Evolutionary conservation across 1,140 invertebrate species (phyloP), one percentile per base, ranked within the genome.

Genomic region (Papilio helenus): DNA sequence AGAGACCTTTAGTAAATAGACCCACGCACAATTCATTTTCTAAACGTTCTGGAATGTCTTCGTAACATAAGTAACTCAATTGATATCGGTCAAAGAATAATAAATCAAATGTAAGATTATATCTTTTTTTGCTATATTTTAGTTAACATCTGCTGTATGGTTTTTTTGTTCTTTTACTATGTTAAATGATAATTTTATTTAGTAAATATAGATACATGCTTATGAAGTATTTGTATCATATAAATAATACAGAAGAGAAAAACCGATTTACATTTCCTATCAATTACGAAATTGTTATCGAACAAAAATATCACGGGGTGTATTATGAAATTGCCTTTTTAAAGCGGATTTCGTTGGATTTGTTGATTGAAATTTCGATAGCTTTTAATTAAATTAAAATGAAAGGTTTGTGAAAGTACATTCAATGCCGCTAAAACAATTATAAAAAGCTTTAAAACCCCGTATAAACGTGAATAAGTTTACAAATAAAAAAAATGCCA

Each of bases 61-160:
- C 42, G 34, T 44, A 77, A 18, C 8, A 76, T 34, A 76, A 58
- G n/a, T 77, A 77, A 65, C 34, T 77, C 76, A 65, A 77, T 77
- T 77, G 51, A 77, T 77, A 65, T 77, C 55, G 29, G 76, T 23
- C 55, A 23, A 61, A 55, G 16, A 14, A 34, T 77, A 61, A 77
- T 42, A 77, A 77, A 77, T 77, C 55, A 77, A 65, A 42, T 65
- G 4, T 77, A 77, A n/a, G 76, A 77, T n/a, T n/a, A n/a, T 46
- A 16, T 61, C 34, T 51, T 55, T 55, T 55, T 7, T 51, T 51
- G n/a, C n/a, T 55, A 55, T 12, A 34, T 34, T 34, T 34, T 34
- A 34, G 34, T 4, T 2, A 46, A 76, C 46, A 29, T 76, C 42
- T 72, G 18, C 23, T 74, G 44, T n/a, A n/a, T n/a, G 34, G 5